These are phyloP conservation scores for Ataeniobius toweri DNA, from an alignment of 2,797 vertebrate species.

Conservation along the genomic window DNA sequence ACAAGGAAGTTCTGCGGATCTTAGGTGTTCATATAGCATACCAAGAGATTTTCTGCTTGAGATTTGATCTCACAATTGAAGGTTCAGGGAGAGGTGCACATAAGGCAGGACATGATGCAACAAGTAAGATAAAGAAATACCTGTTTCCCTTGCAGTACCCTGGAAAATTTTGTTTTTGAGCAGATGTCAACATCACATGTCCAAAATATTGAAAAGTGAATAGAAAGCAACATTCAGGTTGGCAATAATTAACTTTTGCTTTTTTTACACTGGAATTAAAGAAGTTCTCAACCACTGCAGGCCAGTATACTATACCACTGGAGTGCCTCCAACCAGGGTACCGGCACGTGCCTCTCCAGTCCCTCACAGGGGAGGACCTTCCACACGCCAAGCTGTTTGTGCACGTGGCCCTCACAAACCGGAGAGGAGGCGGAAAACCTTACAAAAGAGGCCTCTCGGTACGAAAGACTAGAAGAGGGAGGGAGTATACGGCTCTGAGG, in stretches of 20 bases:
- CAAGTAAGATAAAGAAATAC: background rate
- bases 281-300: slow-evolving; percentile 62
- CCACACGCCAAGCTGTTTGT: slow-evolving; percentile 89
- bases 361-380: slow-evolving; percentile 89
- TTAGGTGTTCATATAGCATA: background rate
- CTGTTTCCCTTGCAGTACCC: background rate
- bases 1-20: background rate
- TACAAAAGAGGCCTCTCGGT: slow-evolving; percentile 94
- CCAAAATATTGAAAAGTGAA: background rate
- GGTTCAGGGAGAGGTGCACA: background rate
- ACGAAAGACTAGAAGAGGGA: slow-evolving; percentile 88
- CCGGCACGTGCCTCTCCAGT: slow-evolving; percentile 89
- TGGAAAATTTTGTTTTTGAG: background rate
- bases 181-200: background rate
- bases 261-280: background rate
- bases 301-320: slow-evolving; percentile 92
- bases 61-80: background rate
- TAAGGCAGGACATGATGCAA: background rate
- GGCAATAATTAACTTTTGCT: background rate
- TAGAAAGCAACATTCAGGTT: background rate
- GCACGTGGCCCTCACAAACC: slow-evolving; percentile 94
- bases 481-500: slow-evolving; percentile 91
- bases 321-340: slow-evolving; percentile 95
- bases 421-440: slow-evolving; percentile 93
- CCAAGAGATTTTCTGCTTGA: background rate